Evolutionary conservation across 2,888 invertebrate species (phyloP).

Genomic region (Plemyria rubiginata): DNA sequence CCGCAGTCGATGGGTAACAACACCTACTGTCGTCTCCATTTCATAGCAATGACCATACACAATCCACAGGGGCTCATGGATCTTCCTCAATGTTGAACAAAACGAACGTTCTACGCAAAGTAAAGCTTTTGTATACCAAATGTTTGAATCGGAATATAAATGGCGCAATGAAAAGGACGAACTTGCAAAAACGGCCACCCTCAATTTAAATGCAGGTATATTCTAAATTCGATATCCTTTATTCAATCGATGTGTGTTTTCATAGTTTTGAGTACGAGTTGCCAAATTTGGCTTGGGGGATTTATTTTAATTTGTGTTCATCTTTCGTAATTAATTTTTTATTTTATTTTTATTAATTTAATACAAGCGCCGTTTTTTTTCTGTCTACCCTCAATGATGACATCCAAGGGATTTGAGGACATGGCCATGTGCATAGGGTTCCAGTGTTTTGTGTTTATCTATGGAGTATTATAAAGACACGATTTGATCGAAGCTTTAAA

Average conservation of each 20-base stretch:
- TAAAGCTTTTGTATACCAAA: neutral
- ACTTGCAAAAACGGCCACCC: neutral
- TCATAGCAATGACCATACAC: slow-evolving; percentile 34
- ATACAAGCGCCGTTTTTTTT: too few relatives aligned
- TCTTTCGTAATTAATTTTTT: too few relatives aligned
- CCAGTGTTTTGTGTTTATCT: neutral
- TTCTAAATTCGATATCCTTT: too few relatives aligned
- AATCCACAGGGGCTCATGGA: too few relatives aligned
- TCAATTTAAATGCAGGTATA: too few relatives aligned
- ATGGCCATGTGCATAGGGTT: neutral
- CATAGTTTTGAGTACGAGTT: too few relatives aligned
- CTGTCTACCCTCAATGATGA: too few relatives aligned
- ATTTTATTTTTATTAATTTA: too few relatives aligned
- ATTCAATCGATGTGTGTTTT: too few relatives aligned
- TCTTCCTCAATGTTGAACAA: neutral
- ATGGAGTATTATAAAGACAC: neutral
- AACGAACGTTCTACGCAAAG: neutral
- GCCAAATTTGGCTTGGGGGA: too few relatives aligned
- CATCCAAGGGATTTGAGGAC: too few relatives aligned
- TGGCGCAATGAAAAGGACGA: neutral
- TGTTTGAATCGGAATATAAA: neutral
- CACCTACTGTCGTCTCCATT: slow-evolving; percentile 49
- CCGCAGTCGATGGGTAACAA: slow-evolving; percentile 50
- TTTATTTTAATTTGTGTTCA: too few relatives aligned
- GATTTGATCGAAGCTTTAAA: neutral